A percentile compares a stretch with the other conserved stretches of the same genome.
phyloP scores from a whole-genome alignment of 2,113 vertebrate species.

The Callopanchax toddi region DNA sequence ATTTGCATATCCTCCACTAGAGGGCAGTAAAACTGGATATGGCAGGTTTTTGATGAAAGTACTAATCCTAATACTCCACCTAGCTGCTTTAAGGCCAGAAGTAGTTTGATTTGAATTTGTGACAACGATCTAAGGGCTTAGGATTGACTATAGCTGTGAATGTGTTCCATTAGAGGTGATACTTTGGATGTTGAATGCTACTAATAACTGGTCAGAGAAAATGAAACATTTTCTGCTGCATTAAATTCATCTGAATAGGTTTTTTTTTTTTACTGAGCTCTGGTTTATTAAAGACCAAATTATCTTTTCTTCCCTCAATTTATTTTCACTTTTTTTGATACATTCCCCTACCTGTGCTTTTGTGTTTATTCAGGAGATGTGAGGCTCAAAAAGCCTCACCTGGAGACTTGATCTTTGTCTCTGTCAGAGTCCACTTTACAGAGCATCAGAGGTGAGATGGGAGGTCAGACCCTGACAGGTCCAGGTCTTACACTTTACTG shows the following conservation, averaged over 20 bases:
- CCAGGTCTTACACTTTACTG: neutral
- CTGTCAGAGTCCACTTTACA: slow-evolving; percentile 18
- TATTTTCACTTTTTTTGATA: slow-evolving; percentile 63
- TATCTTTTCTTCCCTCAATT: slow-evolving; percentile 42
- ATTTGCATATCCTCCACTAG: no score
- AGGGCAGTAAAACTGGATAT: no score
- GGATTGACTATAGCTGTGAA: no score
- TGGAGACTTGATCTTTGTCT: slow-evolving; percentile 31
- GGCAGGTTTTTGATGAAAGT: no score
- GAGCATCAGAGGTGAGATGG: slow-evolving; percentile 18
- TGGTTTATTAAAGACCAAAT: slow-evolving; percentile 18
- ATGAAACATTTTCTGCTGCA: no score
- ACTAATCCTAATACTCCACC: no score
- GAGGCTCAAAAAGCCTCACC: slow-evolving; percentile 52
- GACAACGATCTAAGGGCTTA: no score
- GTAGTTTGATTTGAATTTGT: no score
- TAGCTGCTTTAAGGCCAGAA: no score
- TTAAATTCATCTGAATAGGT: slow-evolving; percentile 55
- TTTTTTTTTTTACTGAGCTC: slow-evolving; percentile 39
- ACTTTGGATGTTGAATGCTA: no score
- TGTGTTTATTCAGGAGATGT: slow-evolving; percentile 20
- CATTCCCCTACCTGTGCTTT: slow-evolving; percentile 14
- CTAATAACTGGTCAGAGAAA: no score
- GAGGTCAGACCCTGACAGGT: slow-evolving; percentile 4
- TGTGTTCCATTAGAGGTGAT: no score